phyloP scores from a whole-genome alignment of 2,888 invertebrate genomes.

The Nymphalis polychloros region DNA sequence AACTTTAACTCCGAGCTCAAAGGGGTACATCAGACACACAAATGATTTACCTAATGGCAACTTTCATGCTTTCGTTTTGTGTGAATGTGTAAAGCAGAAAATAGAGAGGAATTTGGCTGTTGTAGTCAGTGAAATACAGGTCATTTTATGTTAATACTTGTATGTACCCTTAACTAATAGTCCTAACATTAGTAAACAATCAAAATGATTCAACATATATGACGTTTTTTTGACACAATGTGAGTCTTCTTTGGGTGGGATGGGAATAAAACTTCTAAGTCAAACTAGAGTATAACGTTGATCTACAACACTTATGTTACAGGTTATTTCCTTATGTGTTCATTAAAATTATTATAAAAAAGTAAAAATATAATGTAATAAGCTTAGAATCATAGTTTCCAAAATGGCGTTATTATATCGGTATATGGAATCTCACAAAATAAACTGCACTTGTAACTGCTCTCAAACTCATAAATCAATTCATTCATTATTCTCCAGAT shows the following conservation, averaged over 20 bases:
- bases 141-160: too few species aligned
- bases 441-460: constrained; percentile 7
- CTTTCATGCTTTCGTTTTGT: neutral
- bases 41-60: constrained; percentile 15
- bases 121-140: too few species aligned
- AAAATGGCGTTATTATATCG: neutral
- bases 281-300: neutral
- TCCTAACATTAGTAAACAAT: too few species aligned
- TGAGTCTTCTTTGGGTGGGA: too few species aligned
- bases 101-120: too few species aligned
- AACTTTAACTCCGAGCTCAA: constrained; percentile 25
- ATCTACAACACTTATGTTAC: too few species aligned
- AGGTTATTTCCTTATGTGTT: too few species aligned
- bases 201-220: too few species aligned
- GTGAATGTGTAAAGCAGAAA: neutral
- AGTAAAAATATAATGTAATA: neutral
- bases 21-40: constrained; percentile 4
- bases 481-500: constrained; percentile 47
- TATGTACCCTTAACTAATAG: too few species aligned
- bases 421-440: neutral
- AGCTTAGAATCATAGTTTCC: neutral
- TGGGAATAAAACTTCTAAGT: neutral
- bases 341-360: too few species aligned
- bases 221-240: too few species aligned
- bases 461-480: constrained; percentile 52